Evolutionary conservation across 2,888 invertebrate species (phyloP), one percentile per base, ranked within the genome.

Genomic region (Galerucella pusilla): DNA sequence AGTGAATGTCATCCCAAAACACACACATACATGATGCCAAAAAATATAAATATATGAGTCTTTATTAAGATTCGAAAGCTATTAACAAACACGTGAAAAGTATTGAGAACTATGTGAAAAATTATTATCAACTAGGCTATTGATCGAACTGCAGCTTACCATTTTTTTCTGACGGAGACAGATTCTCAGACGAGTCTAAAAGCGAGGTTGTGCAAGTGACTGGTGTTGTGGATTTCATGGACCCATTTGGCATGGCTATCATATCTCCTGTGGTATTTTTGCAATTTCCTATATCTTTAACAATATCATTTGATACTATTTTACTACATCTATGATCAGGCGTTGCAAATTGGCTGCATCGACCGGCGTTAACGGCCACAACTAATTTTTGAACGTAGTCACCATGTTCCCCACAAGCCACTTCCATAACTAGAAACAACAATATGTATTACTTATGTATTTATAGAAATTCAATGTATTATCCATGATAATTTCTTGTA

Each of bases 321-420:
- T 81, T 84, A 45, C 67, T 78, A 68, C 68, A 78, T 75, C 88
- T 88, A 28, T 89, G 82, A 88, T 89, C 81, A 85, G 88, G 85
- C 88, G 87, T 87, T 72, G 87, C 86, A 78, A 90, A 91, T 81
- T 89, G 90, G 81, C 92, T 93, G 83, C 94, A 94, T 86, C 92
- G 92, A 65, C 96, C 95, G 78, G 92, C 93, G 85, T 94, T 94
- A 63, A 97, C 95, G 9, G 96, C 95, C 85, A 93, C 91, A 74
- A 96, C 96, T 76, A 97, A 88, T 85, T 94, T 94, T 83, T 94
- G 93, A 25, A 96, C 93, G 87, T 94, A 94, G 80, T 96, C 96
- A 52, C 98, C 98, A 85, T 97, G 97, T 86, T 98, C 97, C 0
- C 97, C 97, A 68, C 96, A 95, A 0, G 97, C 97, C 60, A 98